Base-by-base conservation (phyloP, 2,113 vertebrate species). In the Chrysochloris asiatica region DNA sequence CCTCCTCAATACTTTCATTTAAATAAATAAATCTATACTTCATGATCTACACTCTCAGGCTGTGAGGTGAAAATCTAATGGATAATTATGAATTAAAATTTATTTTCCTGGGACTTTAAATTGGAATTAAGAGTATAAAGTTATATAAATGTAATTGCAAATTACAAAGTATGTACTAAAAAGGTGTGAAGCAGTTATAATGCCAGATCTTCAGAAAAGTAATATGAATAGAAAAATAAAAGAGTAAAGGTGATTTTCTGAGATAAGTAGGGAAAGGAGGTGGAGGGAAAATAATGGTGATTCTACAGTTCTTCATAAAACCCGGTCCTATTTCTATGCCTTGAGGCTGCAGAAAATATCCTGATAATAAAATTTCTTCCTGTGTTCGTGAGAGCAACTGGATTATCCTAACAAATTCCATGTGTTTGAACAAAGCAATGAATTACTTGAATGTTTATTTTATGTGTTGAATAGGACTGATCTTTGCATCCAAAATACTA, bases 401-500 rank as follows among this genome's bases (percentile, higher is more conserved):
- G 86, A 45, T 33, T 79, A 2, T 79, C 41, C 33, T 92, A 86
- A 38, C 24, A 72, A 90, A 88, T 33, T 33, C 13, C 30, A 3
- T 59, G 38, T 19, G 4, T 83, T 92, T 90, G 59, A 78, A 80
- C 65, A 69, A 92, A 92, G 73, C 80, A 26, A 47, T 36, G 3
- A 79, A 67, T 22, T 80, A 21, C 72, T 71, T 73, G 12, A 76
- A 83, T 67, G 22, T 33, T 88, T 88, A 11, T 88, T 30, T 83
- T 77, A n/a, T 69, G n/a, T 52, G 16, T 38, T 76, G 65, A 89
- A 83, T 63, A 90, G 6, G 65, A n/a, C 17, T 38, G n/a, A 72
- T 92, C 14, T 71, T 75, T 89, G 8, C 13, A 86, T 93, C 41
- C 52, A 33, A 88, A 83, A 43, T 10, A 56, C 5, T 21, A 71